Evolutionary conservation across 1,140 invertebrate genomes (phyloP).

Genomic region (Neodiprion virginianus): DNA sequence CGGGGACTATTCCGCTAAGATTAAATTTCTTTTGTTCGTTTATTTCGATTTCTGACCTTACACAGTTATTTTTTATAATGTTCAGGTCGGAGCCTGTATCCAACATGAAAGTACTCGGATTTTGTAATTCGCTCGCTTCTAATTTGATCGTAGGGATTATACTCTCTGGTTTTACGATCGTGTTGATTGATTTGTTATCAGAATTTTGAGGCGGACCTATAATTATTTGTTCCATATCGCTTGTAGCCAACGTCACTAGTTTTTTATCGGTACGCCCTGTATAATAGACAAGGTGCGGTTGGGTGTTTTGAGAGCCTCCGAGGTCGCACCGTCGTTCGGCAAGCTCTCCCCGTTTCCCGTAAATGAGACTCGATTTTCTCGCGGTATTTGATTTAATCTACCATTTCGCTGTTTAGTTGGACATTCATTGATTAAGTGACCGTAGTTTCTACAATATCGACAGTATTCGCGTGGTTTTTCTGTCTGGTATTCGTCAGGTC

Average conservation of each 20-base stretch:
- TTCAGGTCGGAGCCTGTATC: constrained; percentile 18
- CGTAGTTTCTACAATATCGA: background rate
- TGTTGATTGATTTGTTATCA: too few relatives aligned
- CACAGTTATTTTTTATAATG: constrained; percentile 3
- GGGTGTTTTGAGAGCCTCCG: background rate
- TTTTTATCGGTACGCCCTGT: background rate
- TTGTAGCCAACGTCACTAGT: background rate
- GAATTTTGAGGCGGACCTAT: too few relatives aligned
- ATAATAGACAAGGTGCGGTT: background rate
- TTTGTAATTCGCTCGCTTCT: background rate
- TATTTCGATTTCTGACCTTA: background rate
- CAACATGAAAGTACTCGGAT: constrained; percentile 3
- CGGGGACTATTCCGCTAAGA: background rate
- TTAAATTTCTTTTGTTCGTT: background rate
- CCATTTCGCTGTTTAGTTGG: background rate
- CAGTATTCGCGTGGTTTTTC: background rate
- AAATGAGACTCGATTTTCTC: background rate
- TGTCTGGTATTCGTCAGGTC: too few relatives aligned
- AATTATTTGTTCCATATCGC: too few relatives aligned
- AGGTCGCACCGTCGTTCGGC: background rate
- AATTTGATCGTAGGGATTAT: background rate
- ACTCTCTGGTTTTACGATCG: too few relatives aligned
- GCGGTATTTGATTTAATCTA: background rate
- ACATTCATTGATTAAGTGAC: background rate
- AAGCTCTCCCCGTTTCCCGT: background rate